Base-by-base conservation (phyloP, 2,888 invertebrate genomes). In the Sarcophaga subvicina region DNA sequence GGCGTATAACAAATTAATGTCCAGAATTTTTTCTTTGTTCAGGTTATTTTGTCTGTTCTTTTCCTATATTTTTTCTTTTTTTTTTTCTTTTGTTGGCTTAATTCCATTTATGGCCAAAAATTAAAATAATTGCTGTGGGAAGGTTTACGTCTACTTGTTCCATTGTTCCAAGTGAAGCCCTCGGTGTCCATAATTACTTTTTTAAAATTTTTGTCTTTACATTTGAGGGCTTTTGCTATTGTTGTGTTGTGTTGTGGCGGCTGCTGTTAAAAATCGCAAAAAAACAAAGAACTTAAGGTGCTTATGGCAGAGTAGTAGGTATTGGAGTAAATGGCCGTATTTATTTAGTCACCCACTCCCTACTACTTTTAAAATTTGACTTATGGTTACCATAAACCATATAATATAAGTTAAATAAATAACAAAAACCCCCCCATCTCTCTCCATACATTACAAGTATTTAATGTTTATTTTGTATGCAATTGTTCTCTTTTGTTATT, bases 271-370 rank as follows among this genome's bases (percentile, higher is more conserved):
- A 69, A 22, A 12, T 14, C 4, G 11, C 49, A 14, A 49, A 17
- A 17, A 54, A 54, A 54, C 4, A 54, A 17, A 14, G 54, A 17
- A 63, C 37, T 76, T 64, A n/a, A 69, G 27, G 60, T 49, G n/a
- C 67, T 69, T 14, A 20, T 20, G 22, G 20, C 11, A 27, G 60
- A 49, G 63, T 1, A 49, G 63, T 1, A 37, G 27, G n/a, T n/a
- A 59, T 17, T 2, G 17, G 62, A 62, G 62, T 62, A 70, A 49
- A 27, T 47, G 45, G 49, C 22, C 10, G 47, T 20, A 62, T 76
- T 64, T 76, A 69, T 76, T 73, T 79, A 71, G 70, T 60, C 84
- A 77, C 77, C 73, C 85, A 85, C 85, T 75, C 75, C 77, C 66
- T 67, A 64, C 37, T 64, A 66, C 8, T 47, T 2, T 67, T 27